A percentile compares a stretch with the other conserved stretches of the same genome.
phyloP scores from a whole-genome alignment of 2,888 invertebrate species.

The Pycnomerus fuliginosus region DNA sequence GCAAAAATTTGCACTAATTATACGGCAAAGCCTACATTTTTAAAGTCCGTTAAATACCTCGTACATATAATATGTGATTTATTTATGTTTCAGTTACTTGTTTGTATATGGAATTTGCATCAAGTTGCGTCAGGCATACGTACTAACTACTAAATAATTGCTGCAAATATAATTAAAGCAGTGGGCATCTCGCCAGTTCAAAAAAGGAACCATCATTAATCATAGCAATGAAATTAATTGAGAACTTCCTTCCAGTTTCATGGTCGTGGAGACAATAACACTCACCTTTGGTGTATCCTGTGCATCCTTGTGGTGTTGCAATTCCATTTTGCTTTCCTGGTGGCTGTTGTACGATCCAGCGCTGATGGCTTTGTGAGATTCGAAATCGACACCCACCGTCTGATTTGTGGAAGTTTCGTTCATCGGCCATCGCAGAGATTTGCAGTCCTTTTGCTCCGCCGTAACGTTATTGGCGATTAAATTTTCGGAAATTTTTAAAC shows the following conservation, averaged over 20 bases:
- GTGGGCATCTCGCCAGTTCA: constrained; percentile 1
- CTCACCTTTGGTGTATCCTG: constrained; percentile 68
- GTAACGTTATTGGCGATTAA: constrained; percentile 58
- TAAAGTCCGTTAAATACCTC: no score
- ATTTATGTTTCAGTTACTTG: no score
- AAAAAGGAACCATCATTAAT: constrained; percentile 3
- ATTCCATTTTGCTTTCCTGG: constrained; percentile 78
- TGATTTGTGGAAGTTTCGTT: constrained; percentile 35
- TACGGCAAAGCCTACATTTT: no score
- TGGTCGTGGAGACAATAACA: no score
- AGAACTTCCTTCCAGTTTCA: constrained; percentile 11
- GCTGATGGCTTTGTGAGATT: constrained; percentile 51
- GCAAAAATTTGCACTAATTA: no score
- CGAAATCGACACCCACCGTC: constrained; percentile 53
- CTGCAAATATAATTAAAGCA: no score
- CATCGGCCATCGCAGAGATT: constrained; percentile 63
- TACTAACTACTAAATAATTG: no score
- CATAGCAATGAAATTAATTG: constrained; percentile 9
- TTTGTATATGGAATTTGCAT: constrained; percentile 11
- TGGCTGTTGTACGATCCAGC: constrained; percentile 59
- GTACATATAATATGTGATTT: no score
- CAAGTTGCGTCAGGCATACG: constrained; percentile 6
- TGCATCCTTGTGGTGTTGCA: constrained; percentile 69
- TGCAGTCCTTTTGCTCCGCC: constrained; percentile 71
- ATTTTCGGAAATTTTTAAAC: constrained; percentile 59